phyloP scores from a whole-genome alignment of 2,888 invertebrate genomes.

The Gymnocheta viridis region DNA sequence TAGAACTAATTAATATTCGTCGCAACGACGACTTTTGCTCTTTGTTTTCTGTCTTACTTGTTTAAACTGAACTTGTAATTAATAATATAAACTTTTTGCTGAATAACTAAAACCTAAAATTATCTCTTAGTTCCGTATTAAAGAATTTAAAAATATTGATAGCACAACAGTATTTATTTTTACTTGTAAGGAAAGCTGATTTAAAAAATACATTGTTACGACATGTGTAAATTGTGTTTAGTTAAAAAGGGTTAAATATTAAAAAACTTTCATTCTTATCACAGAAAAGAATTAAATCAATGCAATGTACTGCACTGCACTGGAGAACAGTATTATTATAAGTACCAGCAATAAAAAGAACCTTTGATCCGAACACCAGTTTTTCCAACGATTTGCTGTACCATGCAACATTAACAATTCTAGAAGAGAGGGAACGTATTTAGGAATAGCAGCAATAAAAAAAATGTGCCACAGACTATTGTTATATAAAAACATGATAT shows the following conservation, averaged over 20 bases:
- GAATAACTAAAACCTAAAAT: too few species aligned
- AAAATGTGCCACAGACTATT: neutral
- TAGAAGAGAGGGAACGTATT: neutral
- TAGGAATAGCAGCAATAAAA: neutral
- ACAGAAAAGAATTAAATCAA: neutral
- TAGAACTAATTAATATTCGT: too few species aligned
- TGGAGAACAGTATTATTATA: slow-evolving; percentile 1
- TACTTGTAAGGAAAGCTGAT: too few species aligned
- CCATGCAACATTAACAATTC: neutral
- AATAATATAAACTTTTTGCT: too few species aligned
- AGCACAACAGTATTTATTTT: too few species aligned
- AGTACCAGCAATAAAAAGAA: slow-evolving; percentile 26
- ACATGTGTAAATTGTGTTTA: too few species aligned
- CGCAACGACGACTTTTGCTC: too few species aligned
- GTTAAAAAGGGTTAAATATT: neutral
- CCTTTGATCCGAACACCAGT: slow-evolving; percentile 36
- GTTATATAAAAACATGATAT: neutral
- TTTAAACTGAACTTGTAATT: too few species aligned
- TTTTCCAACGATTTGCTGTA: slow-evolving; percentile 17
- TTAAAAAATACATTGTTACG: too few species aligned
- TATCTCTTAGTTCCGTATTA: too few species aligned
- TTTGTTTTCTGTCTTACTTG: too few species aligned
- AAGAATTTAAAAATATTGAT: too few species aligned
- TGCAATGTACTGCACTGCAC: slow-evolving; percentile 10
- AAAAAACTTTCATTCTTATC: slow-evolving; percentile 48